Base-by-base conservation (phyloP, 2,888 invertebrate genomes). In the Cephus rjabovi region DNA sequence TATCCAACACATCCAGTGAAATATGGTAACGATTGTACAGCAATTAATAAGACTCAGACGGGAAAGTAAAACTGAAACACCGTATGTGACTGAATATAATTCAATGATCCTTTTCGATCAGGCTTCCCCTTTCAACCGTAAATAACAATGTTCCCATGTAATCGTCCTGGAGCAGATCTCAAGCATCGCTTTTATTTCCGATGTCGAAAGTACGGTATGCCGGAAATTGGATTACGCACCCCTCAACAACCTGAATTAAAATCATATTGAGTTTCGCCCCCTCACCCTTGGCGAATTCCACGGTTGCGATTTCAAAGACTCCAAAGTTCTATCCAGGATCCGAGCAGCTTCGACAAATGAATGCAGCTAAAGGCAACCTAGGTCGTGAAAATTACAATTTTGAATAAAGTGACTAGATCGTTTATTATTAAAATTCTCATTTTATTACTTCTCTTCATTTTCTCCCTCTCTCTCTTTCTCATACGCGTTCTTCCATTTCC, bases 191-290 rank as follows among this genome's bases (percentile, higher is more conserved):
- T 71, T 71, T 71, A 71, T 71, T 12, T 71, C 31, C 33, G 71
- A 34, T 3, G 34, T 31, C 12, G 34, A 34, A 34, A 71, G 15
- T 34, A 71, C 33, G 33, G 12, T 71, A 31, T 31, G 71, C 33
- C 71, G 71, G 71, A 71, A 71, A 71, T 71, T 71, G 71, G 23
- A 71, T 71, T 71, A 71, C 31, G 71, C 71, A 34, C 71, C 71
- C 71, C 71, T 31, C 71, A 34, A 34, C 34, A 34, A 34, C 12
- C 23, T 71, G 71, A 71, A 71, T 71, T 71, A 71, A 34, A 71
- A 34, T 56, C 56, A 56, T 56, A 56, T 56, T 56, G 56, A 56
- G 56, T 56, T 56, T 23, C 23, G 23, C 2, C 23, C 56, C 56
- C 23, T 56, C 23, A 0, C 56, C 9, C 23, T 56, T 56, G 6